phyloP scores from a whole-genome alignment of 2,888 invertebrate genomes.

The Allophyes oxyacanthae region DNA sequence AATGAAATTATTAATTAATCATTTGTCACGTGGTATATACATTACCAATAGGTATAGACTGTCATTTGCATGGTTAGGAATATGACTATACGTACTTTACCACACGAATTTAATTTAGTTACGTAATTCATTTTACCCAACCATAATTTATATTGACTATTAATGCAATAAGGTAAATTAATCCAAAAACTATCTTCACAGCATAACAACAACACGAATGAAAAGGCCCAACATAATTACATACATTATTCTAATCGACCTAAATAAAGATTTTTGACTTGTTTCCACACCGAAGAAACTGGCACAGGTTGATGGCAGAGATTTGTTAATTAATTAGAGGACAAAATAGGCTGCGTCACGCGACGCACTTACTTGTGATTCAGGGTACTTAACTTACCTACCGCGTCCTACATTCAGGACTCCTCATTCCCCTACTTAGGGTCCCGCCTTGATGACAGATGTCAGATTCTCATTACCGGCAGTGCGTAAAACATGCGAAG shows the following conservation, averaged over 20 bases:
- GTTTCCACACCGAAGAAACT: conserved; percentile 68
- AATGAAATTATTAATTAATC: conserved; percentile 17
- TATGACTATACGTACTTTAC: too few relatives aligned
- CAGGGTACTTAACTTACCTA: conserved; percentile 59
- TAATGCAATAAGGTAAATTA: too few relatives aligned
- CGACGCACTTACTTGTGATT: conserved; percentile 66
- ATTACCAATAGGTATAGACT: too few relatives aligned
- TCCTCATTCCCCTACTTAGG: conserved; percentile 55
- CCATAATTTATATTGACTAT: too few relatives aligned
- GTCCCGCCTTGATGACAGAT: conserved; percentile 30
- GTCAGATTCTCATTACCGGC: conserved; percentile 29
- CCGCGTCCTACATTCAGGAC: conserved; percentile 67
- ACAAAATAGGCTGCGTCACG: conserved; percentile 78
- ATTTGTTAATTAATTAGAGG: conserved; percentile 83
- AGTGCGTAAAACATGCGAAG: conserved; percentile 44
- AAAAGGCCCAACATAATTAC: conserved; percentile 34
- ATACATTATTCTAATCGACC: conserved; percentile 57
- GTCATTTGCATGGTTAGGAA: too few relatives aligned
- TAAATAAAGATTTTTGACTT: conserved; percentile 54
- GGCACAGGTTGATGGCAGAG: conserved; percentile 78
- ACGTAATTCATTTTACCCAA: too few relatives aligned
- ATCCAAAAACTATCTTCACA: too few relatives aligned
- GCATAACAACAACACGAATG: conserved; percentile 8
- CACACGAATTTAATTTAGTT: too few relatives aligned
- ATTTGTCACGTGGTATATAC: neutral